Conservation (phyloP, 2,113 vertebrate genomes). For the Buteo buteo region DNA sequence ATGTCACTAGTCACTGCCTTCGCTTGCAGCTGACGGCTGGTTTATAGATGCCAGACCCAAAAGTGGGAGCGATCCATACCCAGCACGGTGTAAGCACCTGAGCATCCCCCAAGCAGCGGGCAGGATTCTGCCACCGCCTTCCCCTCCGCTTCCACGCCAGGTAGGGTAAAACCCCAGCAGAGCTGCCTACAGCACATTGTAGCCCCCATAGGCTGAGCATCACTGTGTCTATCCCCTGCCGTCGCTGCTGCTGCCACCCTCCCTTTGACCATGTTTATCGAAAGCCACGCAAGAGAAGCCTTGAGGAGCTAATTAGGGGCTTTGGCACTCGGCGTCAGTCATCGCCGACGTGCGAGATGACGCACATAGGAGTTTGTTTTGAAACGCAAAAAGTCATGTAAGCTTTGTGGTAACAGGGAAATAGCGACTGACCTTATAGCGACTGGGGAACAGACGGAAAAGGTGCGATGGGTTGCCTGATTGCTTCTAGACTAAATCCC, state of each 20-base stretch:
- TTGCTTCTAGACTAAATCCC: background rate
- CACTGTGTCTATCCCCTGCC: background rate
- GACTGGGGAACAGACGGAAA: background rate
- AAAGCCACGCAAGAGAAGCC: background rate
- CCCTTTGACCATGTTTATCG: fast-evolving
- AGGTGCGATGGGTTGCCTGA: background rate
- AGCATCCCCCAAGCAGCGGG: background rate
- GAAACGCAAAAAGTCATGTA: background rate
- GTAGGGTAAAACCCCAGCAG: fast-evolving
- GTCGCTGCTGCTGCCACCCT: background rate
- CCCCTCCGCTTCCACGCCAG: background rate
- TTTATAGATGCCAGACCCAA: background rate
- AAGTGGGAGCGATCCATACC: background rate
- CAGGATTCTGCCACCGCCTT: background rate
- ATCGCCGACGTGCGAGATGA: fast-evolving
- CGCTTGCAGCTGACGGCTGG: fast-evolving
- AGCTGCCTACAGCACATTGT: fast-evolving
- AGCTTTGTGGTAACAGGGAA: background rate
- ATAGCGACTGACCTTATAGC: fast-evolving
- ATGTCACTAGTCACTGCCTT: no score
- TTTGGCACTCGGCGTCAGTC: background rate
- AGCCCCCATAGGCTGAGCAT: background rate
- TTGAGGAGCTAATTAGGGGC: background rate
- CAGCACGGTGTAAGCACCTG: background rate
- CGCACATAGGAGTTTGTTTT: background rate